Percentiles rank a stretch among this genome's conserved stretches.
phyloP scores from a whole-genome alignment of 2,888 invertebrate species.

The Acanthococcus lagerstroemiae region DNA sequence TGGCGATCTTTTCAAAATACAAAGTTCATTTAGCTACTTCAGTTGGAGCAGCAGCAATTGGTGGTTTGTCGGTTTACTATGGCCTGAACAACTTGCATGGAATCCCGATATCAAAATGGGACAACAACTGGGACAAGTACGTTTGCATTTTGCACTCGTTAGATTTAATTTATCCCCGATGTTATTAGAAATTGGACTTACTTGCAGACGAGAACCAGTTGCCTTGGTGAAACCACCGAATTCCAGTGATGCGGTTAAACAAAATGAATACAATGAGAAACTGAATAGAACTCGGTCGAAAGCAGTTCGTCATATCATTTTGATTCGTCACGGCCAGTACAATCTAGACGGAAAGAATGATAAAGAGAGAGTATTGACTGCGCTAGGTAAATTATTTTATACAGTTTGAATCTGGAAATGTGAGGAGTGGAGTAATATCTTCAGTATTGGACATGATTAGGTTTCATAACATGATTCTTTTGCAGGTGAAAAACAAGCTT shows the following conservation, averaged over 20 bases:
- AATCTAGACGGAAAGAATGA: constrained; percentile 62
- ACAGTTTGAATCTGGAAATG: background rate
- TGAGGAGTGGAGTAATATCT: background rate
- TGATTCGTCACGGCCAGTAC: constrained; percentile 94
- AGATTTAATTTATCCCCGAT: no score
- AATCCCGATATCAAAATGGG: constrained; percentile 15
- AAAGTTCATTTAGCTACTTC: constrained; percentile 1
- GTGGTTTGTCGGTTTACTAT: constrained; percentile 18
- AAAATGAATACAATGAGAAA: constrained; percentile 58
- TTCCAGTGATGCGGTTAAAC: constrained; percentile 45
- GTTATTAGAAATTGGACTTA: no score
- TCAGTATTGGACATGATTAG: background rate
- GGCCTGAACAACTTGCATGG: constrained; percentile 11
- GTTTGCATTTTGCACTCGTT: background rate
- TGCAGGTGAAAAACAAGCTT: constrained; percentile 74
- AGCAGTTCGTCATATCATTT: constrained; percentile 69
- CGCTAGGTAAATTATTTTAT: constrained; percentile 52
- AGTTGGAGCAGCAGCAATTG: constrained; percentile 7
- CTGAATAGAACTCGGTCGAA: constrained; percentile 52
- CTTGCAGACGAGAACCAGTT: constrained; percentile 58
- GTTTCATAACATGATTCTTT: constrained; percentile 26
- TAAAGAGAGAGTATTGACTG: constrained; percentile 63
- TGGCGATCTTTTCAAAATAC: constrained; percentile 15
- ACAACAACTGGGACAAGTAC: constrained; percentile 27
- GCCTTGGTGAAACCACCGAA: constrained; percentile 54